Evolutionary conservation across 2,797 vertebrate species (phyloP).

Genomic region (Sylvia borin): DNA sequence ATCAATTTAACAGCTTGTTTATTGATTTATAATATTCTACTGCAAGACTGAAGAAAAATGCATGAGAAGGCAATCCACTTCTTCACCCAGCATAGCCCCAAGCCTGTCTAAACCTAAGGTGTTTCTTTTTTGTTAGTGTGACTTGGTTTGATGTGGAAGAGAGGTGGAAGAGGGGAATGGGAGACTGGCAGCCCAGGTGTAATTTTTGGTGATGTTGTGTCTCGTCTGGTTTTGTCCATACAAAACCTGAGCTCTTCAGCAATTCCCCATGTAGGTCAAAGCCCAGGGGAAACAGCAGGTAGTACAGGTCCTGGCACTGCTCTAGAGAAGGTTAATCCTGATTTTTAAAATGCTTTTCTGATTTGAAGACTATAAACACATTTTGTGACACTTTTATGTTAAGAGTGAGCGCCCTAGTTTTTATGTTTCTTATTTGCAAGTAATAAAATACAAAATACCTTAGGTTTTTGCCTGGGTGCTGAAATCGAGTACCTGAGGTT

Average conservation of each 20-base stretch:
- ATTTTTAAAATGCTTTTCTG: background rate
- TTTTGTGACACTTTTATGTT: background rate
- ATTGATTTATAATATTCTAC: background rate
- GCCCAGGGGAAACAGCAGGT: background rate
- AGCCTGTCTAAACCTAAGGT: background rate
- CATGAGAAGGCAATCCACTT: background rate
- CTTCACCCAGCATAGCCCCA: accelerated
- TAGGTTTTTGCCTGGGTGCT: background rate
- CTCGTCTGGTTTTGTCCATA: accelerated
- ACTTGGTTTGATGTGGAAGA: background rate
- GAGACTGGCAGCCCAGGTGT: background rate
- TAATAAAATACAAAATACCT: background rate
- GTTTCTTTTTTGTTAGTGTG: background rate
- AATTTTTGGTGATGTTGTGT: background rate
- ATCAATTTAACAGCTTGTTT: background rate
- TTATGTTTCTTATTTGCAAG: background rate
- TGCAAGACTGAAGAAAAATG: background rate
- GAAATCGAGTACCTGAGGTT: background rate
- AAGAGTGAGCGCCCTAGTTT: background rate
- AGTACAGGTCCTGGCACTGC: background rate
- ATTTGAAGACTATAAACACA: background rate
- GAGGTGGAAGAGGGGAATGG: background rate
- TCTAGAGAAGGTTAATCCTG: background rate
- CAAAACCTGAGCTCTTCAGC: background rate
- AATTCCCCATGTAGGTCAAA: accelerated